Base-by-base conservation (phyloP, 2,888 invertebrate genomes). In the Drosophila lutescens region DNA sequence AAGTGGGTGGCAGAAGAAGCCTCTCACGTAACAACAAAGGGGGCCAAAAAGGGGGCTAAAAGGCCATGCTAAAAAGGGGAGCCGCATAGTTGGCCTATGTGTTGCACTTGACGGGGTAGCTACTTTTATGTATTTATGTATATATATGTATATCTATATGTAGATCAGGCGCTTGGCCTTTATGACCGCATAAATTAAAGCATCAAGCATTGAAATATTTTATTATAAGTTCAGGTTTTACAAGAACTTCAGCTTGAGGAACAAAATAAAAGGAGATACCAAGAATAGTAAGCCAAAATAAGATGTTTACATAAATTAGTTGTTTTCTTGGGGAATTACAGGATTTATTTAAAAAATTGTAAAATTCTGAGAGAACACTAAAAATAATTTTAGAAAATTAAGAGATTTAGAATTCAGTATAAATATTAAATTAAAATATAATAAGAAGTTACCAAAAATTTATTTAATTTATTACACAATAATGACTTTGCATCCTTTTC, bases 51-150 rank as follows among this genome's bases (percentile, higher is more conserved):
- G 44, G 56, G 38, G 20, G 17, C 2, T 7, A 7, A 26, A 26
- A 26, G 26, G 26, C 7, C 26, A 26, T 6, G 26, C 9, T 8
- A 46, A 44, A 46, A 46, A n/a, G 46, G n/a, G 46, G n/a, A 7
- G 30, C 8, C 53, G 36, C 56, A 73, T 82, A 80, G 82, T 80
- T 85, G 43, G 86, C 80, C 80, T 74, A 78, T 79, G 71, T 72
- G 63, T 65, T 71, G 82, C 76, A 70, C 70, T 74, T 69, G 68
- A 71, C 56, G 71, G 71, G 47, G 46, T 56, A 55, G 61, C 61
- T 61, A 70, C 50, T 59, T 68, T 34, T 60, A 55, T 49, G 43
- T 59, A 68, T 34, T 46, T 67, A 69, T 54, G 38, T 51, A 47
- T 47, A 68, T 50, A 68, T 55, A 20, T 54, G 38, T 51, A 47